Evolutionary conservation across 2,113 vertebrate species (phyloP), one percentile per base, ranked within the genome.

Genomic region (Silurus meridionalis): DNA sequence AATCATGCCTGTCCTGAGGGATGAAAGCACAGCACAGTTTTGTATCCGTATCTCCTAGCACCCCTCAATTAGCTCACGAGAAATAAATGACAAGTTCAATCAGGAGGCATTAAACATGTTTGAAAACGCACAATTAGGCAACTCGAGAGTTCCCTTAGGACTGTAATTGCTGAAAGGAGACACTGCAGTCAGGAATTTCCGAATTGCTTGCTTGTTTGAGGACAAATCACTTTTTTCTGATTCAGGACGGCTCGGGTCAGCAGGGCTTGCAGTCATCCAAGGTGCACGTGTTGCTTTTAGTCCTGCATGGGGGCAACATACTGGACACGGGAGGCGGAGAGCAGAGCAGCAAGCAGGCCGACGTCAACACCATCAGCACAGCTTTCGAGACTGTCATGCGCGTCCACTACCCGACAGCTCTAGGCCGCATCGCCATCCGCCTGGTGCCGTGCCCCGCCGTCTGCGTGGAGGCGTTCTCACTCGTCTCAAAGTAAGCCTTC

Each of bases 281-380:
- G 80, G 85, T 90, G 64, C 87, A 90, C 10, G 89, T 90, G 74
- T 86, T 90, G 72, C 71, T 99, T 90, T 89, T 99, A 94, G 95
- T 99, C 53, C 95, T 99, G 57, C 98, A 99, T 0, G 98, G 97
- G 15, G 98, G 98, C 10, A 99, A 97, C 94, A 98, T 99, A 93
- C 95, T 99, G 94, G 98, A 99, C 88, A 97, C 96, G 0, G 98
- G 98, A n/a, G 91, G 95, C 0, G 97, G 98, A 6, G 98, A 99
- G 89, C 97, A 96, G 92, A 97, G 92, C 96, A 96, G 97, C 89
- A 99, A 99, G 93, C 97, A 99, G 91, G 97, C 97, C 0, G 98
- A 99, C 37, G 92, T 99, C 90, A 99, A 98, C 93, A 99, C 98
- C 61, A 97, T 99, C 37, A 94, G 94, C 4, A 94, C 94, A 0